Percentiles rank a stretch among this genome's conserved stretches.
phyloP scores from a whole-genome alignment of 2,797 vertebrate species.

The Gymnoscopelus microlampas region DNA sequence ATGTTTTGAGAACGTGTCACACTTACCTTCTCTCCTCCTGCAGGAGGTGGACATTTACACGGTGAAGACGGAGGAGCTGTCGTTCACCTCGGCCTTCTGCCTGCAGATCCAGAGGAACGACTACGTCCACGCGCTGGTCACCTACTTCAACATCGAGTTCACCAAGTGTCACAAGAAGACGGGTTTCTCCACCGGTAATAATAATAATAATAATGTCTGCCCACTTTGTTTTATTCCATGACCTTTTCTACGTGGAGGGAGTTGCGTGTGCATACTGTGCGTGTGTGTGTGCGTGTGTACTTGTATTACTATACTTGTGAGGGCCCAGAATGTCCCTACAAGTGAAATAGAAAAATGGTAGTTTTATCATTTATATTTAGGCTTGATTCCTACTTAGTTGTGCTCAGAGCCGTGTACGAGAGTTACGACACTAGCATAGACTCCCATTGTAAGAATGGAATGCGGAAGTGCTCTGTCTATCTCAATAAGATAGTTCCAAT shows the following conservation, averaged over 20 bases:
- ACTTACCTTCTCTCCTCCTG: constrained; percentile 1
- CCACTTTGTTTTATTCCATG: neutral
- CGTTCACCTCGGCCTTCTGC: constrained; percentile 94
- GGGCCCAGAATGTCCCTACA: too few relatives aligned
- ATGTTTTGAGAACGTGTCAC: constrained; percentile 13
- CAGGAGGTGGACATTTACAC: constrained; percentile 99
- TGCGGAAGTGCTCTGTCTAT: too few relatives aligned
- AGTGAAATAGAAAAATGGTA: too few relatives aligned
- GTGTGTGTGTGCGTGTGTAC: neutral
- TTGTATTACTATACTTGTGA: neutral
- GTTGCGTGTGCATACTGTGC: too few relatives aligned
- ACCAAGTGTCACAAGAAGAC: constrained; percentile 99
- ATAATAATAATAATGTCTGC: constrained; percentile 51
- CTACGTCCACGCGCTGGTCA: constrained; percentile 95
- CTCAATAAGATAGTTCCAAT: too few relatives aligned
- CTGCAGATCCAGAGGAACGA: constrained; percentile 97
- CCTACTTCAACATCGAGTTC: constrained; percentile 99
- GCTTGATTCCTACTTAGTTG: too few relatives aligned
- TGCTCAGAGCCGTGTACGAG: too few relatives aligned
- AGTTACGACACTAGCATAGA: too few relatives aligned
- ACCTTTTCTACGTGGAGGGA: neutral
- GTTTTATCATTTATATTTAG: too few relatives aligned
- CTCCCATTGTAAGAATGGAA: too few relatives aligned
- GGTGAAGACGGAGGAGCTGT: constrained; percentile 92
- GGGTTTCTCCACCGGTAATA: constrained; percentile 92